phyloP scores from a whole-genome alignment of 2,888 invertebrate species.

The Plebejus melissa region DNA sequence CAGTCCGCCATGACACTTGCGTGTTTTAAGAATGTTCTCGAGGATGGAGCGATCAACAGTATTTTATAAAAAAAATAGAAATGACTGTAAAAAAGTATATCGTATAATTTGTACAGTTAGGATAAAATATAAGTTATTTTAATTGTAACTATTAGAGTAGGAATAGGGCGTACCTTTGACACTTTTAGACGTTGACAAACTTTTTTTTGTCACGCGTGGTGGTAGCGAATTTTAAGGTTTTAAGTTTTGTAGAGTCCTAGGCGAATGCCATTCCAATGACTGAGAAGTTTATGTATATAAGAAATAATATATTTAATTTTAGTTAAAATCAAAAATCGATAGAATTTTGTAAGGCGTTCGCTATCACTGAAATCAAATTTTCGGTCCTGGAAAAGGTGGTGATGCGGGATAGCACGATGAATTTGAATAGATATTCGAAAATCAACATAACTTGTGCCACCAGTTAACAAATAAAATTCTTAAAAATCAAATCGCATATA shows the following conservation, averaged over 20 bases:
- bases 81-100: constrained; percentile 28
- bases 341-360: constrained; percentile 5
- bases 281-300: constrained; percentile 28
- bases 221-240: constrained; percentile 23
- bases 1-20: background rate
- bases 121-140: constrained; percentile 34
- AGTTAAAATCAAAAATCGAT: constrained; percentile 12
- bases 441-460: background rate
- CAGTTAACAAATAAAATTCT: background rate
- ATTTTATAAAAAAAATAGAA: constrained; percentile 25
- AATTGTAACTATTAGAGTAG: constrained; percentile 24
- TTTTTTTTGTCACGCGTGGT: constrained; percentile 5
- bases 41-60: constrained; percentile 10
- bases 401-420: background rate
- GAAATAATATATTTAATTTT: constrained; percentile 26
- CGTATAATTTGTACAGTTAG: constrained; percentile 31
- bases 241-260: constrained; percentile 20
- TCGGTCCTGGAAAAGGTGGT: background rate
- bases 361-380: constrained; percentile 15
- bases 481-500: background rate
- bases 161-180: constrained; percentile 15
- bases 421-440: background rate
- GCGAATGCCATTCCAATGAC: constrained; percentile 24
- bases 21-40: background rate
- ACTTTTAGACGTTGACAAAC: constrained; percentile 15